These are phyloP conservation scores for Alitta virens DNA, from an alignment of 2,888 invertebrate species.

Conservation along the genomic window DNA sequence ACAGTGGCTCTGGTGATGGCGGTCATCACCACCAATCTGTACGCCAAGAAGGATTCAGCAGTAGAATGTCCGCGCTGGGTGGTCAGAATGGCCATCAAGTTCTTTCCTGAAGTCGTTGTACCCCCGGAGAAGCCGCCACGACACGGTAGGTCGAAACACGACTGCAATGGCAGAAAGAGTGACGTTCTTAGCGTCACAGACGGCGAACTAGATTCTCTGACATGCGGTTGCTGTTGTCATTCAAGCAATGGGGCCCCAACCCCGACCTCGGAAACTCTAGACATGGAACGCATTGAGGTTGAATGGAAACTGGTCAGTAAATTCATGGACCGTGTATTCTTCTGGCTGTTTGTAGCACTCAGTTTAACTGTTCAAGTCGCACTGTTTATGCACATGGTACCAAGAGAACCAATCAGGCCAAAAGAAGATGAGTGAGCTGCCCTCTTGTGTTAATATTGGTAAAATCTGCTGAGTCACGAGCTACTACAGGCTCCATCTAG, in stretches of 20 bases:
- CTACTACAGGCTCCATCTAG: no score
- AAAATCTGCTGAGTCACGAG: no score
- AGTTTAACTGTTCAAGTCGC: conserved; percentile 27
- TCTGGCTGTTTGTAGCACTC: conserved; percentile 37
- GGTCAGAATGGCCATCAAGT: conserved; percentile 22
- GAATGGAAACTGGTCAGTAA: conserved; percentile 35
- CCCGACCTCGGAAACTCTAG: not conserved
- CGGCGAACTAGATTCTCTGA: conserved; percentile 25
- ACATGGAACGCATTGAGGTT: conserved; percentile 22
- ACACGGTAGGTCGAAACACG: conserved; percentile 1
- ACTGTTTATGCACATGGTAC: conserved; percentile 31
- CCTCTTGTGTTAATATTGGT: no score
- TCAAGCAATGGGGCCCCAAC: not conserved
- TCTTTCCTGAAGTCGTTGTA: conserved; percentile 19
- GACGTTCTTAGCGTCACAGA: conserved; percentile 26
- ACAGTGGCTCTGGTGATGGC: conserved; percentile 35
- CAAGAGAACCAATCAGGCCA: not conserved
- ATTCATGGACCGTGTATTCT: conserved; percentile 34
- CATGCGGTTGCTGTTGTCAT: conserved; percentile 23
- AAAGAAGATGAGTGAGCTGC: not conserved
- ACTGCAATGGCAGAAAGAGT: conserved; percentile 21
- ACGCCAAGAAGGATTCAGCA: conserved; percentile 30
- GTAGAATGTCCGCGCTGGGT: conserved; percentile 28
- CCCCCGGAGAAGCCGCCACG: conserved; percentile 4
- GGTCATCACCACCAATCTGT: conserved; percentile 33